Base-by-base conservation (phyloP, 2,797 vertebrate genomes). In the Bufotes viridis region DNA sequence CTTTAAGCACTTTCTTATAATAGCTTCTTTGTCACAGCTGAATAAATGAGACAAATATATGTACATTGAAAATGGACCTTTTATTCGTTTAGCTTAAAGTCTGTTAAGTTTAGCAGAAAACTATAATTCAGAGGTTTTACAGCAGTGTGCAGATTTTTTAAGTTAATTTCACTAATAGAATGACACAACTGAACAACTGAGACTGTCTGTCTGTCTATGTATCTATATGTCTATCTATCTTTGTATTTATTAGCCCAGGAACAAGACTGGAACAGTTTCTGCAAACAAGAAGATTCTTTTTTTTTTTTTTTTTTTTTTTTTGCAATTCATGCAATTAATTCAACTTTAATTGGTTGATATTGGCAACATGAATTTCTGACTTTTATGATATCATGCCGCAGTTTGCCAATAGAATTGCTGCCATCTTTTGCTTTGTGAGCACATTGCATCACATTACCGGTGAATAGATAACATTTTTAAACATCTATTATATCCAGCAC, bases 81-180 rank as follows among this genome's bases (percentile, higher is more conserved):
- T 84, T 75, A 74, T 74, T 84, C 75, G 82, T 84, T 84, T 74
- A 84, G 82, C 69, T 51, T 84, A 13, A 84, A 84, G 82, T 84
- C 18, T 72, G 55, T 70, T 84, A 83, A 74, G 69, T 60, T 57
- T 60, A 83, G 34, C 17, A 81, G 34, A 65, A 81, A 82, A 83
- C 49, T 83, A 63, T 70, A 65, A 83, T 55, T 69, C 22, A 70
- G 65, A n/a, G 49, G 14, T 22, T 70, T 83, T 83, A 24, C 7
- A 24, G 49, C 13, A 70, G 7, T 24, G 1, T 70, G 65, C 26
- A 70, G 65, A 20, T 67, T 70, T 70, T 17, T 83, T 12, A 55
- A 65, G n/a, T 53, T 3, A 81, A 82, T 51, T 51, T 17, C 51
- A 53, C 22, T 24, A 67, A 24, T 8, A 82, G 42, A 42, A 8